phyloP scores from a whole-genome alignment of 2,888 invertebrate genomes.

The Drosophila recens region DNA sequence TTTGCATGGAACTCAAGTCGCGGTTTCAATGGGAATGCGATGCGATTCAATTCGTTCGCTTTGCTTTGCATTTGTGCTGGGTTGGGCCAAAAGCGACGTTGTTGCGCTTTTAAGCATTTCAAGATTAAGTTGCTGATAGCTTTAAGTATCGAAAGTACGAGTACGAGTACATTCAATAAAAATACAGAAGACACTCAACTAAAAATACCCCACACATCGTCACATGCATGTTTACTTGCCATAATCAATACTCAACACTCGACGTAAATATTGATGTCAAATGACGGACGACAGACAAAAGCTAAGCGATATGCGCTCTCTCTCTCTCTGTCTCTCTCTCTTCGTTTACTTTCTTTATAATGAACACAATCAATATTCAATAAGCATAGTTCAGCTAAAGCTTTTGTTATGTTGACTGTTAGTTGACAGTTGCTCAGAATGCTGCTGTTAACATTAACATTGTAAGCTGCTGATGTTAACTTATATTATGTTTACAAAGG shows the following conservation, averaged over 20 bases:
- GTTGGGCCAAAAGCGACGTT: slow-evolving; percentile 33
- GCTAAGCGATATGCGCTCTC: not conserved
- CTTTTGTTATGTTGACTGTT: not conserved
- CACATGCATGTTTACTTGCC: slow-evolving; percentile 2
- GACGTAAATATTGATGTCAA: slow-evolving; percentile 7
- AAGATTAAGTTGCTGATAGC: slow-evolving; percentile 47
- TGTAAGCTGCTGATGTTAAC: not conserved
- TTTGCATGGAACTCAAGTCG: slow-evolving; percentile 41
- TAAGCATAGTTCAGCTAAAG: not conserved
- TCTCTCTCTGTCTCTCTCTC: not conserved
- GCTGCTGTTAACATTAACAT: not conserved
- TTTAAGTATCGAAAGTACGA: slow-evolving; percentile 51
- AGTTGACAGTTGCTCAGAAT: not conserved
- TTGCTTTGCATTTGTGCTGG: slow-evolving; percentile 5
- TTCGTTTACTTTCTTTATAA: slow-evolving; percentile 1
- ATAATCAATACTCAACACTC: slow-evolving; percentile 1
- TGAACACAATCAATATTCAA: slow-evolving; percentile 4
- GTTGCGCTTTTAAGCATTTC: slow-evolving; percentile 32
- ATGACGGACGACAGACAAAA: not conserved
- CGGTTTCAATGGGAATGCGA: slow-evolving; percentile 13
- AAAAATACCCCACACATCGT: slow-evolving; percentile 19
- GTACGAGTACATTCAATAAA: slow-evolving; percentile 36
- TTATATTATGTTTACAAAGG: not conserved
- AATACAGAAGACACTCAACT: slow-evolving; percentile 22
- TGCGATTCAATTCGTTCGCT: slow-evolving; percentile 7